A percentile compares a stretch with the other conserved stretches of the same genome.
These are phyloP conservation scores for Brachystomella parvula DNA, from an alignment of 1,140 invertebrate species.

Conservation along the genomic window DNA sequence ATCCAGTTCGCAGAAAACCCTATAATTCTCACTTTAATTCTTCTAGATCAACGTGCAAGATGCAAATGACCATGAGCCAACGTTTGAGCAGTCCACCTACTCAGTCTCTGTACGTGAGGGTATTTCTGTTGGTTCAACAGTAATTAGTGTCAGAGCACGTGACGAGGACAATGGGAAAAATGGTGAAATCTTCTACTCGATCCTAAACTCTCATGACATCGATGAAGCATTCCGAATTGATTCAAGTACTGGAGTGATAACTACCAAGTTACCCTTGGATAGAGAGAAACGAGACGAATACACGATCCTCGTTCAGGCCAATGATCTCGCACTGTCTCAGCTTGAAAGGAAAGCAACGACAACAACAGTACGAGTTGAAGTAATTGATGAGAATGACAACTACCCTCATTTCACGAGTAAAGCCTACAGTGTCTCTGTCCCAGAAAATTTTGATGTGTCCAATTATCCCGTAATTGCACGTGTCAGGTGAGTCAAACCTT, in stretches of 20 bases:
- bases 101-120: conserved; percentile 75
- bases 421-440: conserved; percentile 75
- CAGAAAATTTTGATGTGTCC: conserved; percentile 75
- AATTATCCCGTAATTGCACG: conserved; percentile 74
- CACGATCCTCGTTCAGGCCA: conserved; percentile 67
- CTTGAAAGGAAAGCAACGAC: conserved; percentile 62
- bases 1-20: background rate
- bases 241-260: conserved; percentile 68
- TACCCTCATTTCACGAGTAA: conserved; percentile 87
- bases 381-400: conserved; percentile 77
- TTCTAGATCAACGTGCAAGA: conserved; percentile 77
- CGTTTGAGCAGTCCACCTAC: conserved; percentile 73
- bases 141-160: conserved; percentile 80
- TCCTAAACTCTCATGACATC: conserved; percentile 45
- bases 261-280: conserved; percentile 73
- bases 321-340: conserved; percentile 66
- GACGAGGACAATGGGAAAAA: conserved; percentile 86
- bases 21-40: background rate
- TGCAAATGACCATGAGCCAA: conserved; percentile 86
- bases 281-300: conserved; percentile 80
- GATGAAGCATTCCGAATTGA: conserved; percentile 71
- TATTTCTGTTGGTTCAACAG: conserved; percentile 75
- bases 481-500: conserved; percentile 62
- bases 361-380: conserved; percentile 70
- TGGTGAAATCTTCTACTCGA: conserved; percentile 50